phyloP scores from a whole-genome alignment of 2,888 invertebrate species.

The Eubasilissa splendida region DNA sequence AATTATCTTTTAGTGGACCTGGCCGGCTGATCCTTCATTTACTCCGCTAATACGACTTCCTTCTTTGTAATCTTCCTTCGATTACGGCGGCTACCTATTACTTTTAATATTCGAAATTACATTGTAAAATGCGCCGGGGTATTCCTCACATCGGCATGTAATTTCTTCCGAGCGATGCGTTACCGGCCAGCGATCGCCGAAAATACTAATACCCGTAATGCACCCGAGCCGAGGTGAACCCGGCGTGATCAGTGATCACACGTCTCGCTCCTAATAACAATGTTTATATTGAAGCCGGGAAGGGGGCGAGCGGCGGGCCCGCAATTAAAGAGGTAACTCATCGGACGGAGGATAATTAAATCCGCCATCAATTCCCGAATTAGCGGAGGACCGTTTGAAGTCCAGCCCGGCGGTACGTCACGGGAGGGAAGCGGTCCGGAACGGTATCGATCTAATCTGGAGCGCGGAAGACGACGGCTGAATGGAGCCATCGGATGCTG shows the following conservation, averaged over 20 bases:
- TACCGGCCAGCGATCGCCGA: conserved; percentile 36
- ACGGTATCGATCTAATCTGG: conserved; percentile 4
- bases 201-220: conserved; percentile 39
- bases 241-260: background rate
- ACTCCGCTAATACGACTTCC: conserved; percentile 28
- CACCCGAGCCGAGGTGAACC: conserved; percentile 22
- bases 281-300: conserved; percentile 28
- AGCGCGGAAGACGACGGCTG: background rate
- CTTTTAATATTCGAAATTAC: conserved; percentile 41
- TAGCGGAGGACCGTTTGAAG: conserved; percentile 13
- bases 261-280: conserved; percentile 20
- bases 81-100: conserved; percentile 39
- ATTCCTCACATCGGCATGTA: conserved; percentile 23
- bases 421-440: background rate
- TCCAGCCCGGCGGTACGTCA: conserved; percentile 5
- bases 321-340: conserved; percentile 27
- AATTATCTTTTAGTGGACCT: background rate
- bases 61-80: conserved; percentile 34
- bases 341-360: conserved; percentile 17
- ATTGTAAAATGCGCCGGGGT: conserved; percentile 16
- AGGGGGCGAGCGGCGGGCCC: background rate
- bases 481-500: conserved; percentile 13
- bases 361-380: background rate
- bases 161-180: conserved; percentile 18
- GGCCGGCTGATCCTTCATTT: background rate